phyloP scores from a whole-genome alignment of 2,113 vertebrate genomes.

The Casuarius casuarius region DNA sequence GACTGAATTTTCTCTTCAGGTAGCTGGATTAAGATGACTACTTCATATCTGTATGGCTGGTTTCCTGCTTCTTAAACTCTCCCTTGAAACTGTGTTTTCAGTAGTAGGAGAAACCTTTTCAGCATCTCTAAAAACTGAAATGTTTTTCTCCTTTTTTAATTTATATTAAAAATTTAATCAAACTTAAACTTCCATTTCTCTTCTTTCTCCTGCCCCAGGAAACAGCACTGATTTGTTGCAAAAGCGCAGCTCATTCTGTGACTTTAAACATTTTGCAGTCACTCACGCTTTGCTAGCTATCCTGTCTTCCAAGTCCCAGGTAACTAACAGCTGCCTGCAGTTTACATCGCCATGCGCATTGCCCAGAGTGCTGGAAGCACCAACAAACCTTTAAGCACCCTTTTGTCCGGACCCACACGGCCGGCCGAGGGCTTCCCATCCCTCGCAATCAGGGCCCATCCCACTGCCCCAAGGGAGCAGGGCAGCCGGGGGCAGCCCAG shows the following conservation, averaged over 20 bases:
- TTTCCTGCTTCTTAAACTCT: neutral
- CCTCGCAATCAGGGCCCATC: neutral
- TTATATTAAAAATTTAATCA: neutral
- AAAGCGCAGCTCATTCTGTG: neutral
- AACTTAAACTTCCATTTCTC: neutral
- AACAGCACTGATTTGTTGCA: neutral
- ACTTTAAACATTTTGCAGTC: neutral
- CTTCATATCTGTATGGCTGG: neutral
- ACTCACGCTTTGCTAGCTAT: neutral
- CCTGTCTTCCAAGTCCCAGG: neutral
- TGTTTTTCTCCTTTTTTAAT: neutral
- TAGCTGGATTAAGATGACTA: neutral
- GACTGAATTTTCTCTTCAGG: neutral
- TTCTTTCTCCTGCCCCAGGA: neutral
- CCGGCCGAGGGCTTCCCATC: rapidly evolving
- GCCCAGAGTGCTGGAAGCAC: neutral
- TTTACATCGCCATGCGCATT: neutral
- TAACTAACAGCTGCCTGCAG: neutral
- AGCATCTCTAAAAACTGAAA: neutral
- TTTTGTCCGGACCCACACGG: neutral
- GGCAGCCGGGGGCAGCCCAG: neutral
- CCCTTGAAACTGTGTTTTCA: neutral
- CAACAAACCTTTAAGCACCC: neutral
- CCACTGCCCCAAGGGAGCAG: rapidly evolving
- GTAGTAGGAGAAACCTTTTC: neutral